Conservation (phyloP, 2,888 invertebrate genomes). For the Synergus umbraculus region DNA sequence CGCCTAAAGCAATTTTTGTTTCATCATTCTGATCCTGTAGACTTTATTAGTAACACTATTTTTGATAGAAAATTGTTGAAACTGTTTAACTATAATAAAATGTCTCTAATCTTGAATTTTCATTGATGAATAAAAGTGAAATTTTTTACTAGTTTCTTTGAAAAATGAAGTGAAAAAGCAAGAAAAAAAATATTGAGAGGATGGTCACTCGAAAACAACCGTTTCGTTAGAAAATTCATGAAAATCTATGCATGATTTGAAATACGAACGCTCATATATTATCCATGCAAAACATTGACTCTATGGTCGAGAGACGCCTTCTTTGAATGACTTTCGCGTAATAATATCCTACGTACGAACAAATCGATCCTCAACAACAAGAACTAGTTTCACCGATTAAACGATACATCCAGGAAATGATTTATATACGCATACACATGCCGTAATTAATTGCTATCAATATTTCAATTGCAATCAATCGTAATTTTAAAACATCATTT, state of each 20-base stretch:
- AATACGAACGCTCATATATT: constrained; percentile 28
- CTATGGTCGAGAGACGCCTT: background rate
- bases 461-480: no score
- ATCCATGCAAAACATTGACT: constrained; percentile 1
- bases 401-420: no score
- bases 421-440: no score
- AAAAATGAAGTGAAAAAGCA: background rate
- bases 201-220: constrained; percentile 31
- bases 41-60: background rate
- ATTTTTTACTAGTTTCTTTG: background rate
- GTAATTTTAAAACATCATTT: no score
- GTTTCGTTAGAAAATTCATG: constrained; percentile 54
- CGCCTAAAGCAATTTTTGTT: constrained; percentile 17
- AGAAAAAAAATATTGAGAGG: background rate
- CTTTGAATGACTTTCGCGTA: constrained; percentile 22
- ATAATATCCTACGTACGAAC: constrained; percentile 9
- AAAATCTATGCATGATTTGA: constrained; percentile 67
- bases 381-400: no score
- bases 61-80: no score
- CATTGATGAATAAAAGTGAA: no score
- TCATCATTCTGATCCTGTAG: background rate
- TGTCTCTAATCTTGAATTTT: no score
- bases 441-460: no score
- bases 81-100: no score
- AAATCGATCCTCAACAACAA: background rate